Conservation (phyloP, 1,140 invertebrate species). For the Cheumatopsyche charites region DNA sequence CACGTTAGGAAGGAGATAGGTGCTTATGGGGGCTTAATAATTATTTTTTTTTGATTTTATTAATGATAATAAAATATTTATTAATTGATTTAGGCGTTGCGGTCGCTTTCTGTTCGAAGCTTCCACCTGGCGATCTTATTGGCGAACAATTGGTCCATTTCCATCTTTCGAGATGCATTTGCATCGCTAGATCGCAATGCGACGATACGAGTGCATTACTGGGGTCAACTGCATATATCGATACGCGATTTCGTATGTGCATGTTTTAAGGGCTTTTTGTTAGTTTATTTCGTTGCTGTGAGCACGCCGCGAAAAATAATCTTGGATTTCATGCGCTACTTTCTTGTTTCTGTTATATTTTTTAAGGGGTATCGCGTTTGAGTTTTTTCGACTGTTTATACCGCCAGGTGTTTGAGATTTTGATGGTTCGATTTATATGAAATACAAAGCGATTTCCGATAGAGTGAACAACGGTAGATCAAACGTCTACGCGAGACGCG, state of each 20-base stretch:
- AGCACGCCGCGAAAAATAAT: neutral
- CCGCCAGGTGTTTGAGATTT: conserved; percentile 22
- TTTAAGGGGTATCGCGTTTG: neutral
- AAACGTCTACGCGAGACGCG: neutral
- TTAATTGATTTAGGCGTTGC: too few relatives aligned
- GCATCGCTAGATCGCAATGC: conserved; percentile 40
- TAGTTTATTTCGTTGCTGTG: neutral
- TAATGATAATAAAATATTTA: too few relatives aligned
- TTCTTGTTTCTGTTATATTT: neutral
- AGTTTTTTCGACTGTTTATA: neutral
- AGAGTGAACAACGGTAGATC: conserved; percentile 20
- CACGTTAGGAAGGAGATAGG: too few relatives aligned
- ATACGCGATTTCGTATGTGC: conserved; percentile 19
- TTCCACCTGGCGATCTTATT: conserved; percentile 26
- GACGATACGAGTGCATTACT: conserved; percentile 31
- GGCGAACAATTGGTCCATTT: conserved; percentile 42
- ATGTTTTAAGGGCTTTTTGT: conserved; percentile 7
- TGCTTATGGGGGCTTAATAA: too few relatives aligned
- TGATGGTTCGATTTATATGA: conserved; percentile 16
- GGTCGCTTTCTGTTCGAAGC: neutral
- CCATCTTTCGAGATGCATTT: conserved; percentile 39
- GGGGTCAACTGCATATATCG: conserved; percentile 30
- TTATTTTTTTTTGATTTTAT: too few relatives aligned
- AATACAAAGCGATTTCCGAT: conserved; percentile 15
- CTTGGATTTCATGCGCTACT: neutral